Base-by-base conservation (phyloP, 2,888 invertebrate genomes). In the Caenorhabditis sp. region DNA sequence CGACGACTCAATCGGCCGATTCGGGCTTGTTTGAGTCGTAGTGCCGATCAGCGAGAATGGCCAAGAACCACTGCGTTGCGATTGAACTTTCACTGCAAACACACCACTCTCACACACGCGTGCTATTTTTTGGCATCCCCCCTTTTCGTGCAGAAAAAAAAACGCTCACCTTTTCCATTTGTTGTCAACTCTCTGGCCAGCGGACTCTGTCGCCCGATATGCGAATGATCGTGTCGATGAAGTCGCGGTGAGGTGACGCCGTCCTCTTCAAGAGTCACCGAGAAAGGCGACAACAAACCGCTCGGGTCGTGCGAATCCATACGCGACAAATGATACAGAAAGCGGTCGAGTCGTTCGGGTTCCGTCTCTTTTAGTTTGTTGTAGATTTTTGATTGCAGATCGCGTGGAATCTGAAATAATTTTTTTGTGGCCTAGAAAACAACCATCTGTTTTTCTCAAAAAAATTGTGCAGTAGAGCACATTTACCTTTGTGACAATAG, bases 311-410 rank as follows among this genome's bases (percentile, higher is more conserved):
- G 63, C 23, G 77, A 74, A 50, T 79, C 79, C 54, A 72, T 69
- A 59, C 67, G 69, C 1, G 77, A 77, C 17, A 79, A 58, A 49
- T 72, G 62, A 54, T 77, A 86, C 58, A 91, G 87, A 24, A 91
- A 87, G 58, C 89, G 90, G 89, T 95, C 93, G 51, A 95, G 91
- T 63, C 92, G 92, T 77, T 93, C 93, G 0, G 95, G 95, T 89
- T 93, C 92, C 21, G 92, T 91, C 88, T 95, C 94, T 90, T 94
- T 92, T 89, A 95, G 92, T 86, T 93, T 92, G 14, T 93, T 91
- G 88, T 94, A 94, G 8, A 95, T 92, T 87, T 94, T 93, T 88
- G 95, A 93, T 79, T 95, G 90, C 62, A 94, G 89, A 79, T 94
- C 93, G 0, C 93, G 92, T 12, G 93, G 91, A 61, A 95, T 88